Evolutionary conservation across 1,140 invertebrate species (phyloP).

Genomic region (Tetramorium parvispinum): DNA sequence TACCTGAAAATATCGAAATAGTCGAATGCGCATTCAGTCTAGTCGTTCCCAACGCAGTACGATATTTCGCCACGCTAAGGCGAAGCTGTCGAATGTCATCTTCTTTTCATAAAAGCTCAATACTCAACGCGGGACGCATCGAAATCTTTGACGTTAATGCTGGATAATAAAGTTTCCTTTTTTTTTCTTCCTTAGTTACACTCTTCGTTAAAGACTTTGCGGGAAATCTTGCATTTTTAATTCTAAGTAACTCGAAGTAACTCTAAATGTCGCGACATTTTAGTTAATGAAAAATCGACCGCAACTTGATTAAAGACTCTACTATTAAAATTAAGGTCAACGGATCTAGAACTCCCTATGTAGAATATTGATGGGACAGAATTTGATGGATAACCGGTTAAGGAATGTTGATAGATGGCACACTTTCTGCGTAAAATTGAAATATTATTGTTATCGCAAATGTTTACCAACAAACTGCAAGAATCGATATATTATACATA

Average conservation of each 20-base stretch:
- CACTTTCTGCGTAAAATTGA: background rate
- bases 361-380: background rate
- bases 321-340: slow-evolving; percentile 22
- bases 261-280: background rate
- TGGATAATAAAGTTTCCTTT: background rate
- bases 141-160: slow-evolving; percentile 12
- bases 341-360: background rate
- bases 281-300: slow-evolving; percentile 39
- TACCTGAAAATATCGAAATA: slow-evolving; percentile 38
- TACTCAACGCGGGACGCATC: background rate
- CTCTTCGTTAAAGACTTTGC: background rate
- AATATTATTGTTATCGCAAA: background rate
- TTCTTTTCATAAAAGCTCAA: background rate
- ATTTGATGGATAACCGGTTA: slow-evolving; percentile 29
- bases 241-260: background rate
- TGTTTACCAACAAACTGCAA: background rate
- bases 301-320: slow-evolving; percentile 6
- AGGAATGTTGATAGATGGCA: background rate
- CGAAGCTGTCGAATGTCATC: background rate
- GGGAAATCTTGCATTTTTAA: slow-evolving; percentile 28
- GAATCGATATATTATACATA: background rate
- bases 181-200: background rate
- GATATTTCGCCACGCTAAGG: background rate
- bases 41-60: background rate
- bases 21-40: slow-evolving; percentile 17